Conservation (phyloP, 1,140 invertebrate genomes). For the Sycophila sp. region DNA sequence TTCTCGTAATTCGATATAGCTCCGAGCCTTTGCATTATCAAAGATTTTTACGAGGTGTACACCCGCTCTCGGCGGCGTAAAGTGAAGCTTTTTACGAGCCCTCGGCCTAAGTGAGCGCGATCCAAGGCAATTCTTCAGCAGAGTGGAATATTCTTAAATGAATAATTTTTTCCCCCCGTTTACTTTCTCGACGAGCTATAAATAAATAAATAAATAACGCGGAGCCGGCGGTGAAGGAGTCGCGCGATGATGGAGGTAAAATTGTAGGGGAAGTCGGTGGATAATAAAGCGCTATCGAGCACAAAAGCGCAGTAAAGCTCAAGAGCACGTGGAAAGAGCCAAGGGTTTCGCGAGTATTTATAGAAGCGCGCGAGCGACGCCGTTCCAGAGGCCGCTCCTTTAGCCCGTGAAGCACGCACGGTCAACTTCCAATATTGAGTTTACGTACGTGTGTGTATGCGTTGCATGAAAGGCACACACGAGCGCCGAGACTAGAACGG, state of each 20-base stretch:
- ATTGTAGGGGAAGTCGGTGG: too few relatives aligned
- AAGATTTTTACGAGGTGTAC: not conserved
- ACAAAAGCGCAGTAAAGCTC: not conserved
- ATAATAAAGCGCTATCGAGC: too few relatives aligned
- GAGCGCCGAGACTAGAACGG: too few relatives aligned
- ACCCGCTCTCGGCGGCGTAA: too few relatives aligned
- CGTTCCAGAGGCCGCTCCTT: not conserved
- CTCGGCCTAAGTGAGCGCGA: too few relatives aligned
- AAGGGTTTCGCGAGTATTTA: conserved; percentile 28
- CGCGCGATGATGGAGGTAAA: too few relatives aligned
- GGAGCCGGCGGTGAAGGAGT: not conserved
- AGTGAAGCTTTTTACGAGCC: too few relatives aligned
- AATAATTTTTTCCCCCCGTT: too few relatives aligned
- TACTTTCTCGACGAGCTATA: not conserved
- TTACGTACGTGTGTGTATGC: not conserved
- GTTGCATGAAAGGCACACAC: conserved; percentile 7
- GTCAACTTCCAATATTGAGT: not conserved
- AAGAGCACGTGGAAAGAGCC: conserved; percentile 3
- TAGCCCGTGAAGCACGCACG: not conserved
- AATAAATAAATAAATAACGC: too few relatives aligned
- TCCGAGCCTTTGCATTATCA: not conserved
- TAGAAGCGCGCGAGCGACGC: conserved; percentile 1
- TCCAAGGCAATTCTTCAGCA: too few relatives aligned
- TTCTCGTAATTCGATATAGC: not conserved
- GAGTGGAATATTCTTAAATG: not conserved